Evolutionary conservation across 2,797 vertebrate genomes (phyloP).

Genomic region (Perodicticus potto): DNA sequence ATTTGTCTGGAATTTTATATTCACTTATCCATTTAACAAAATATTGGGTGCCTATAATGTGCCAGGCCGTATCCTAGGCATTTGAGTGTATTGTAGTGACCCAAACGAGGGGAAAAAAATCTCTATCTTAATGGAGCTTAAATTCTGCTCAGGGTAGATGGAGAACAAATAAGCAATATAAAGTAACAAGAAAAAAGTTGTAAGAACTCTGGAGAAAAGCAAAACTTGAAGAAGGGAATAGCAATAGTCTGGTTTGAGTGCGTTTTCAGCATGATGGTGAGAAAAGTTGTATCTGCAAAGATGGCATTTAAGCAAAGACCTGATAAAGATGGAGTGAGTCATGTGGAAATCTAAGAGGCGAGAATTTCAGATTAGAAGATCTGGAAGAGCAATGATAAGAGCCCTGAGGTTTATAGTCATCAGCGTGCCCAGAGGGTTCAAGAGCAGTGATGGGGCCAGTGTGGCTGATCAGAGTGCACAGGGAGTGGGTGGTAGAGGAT

Average conservation of each 20-base stretch:
- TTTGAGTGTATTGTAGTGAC: neutral
- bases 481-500: neutral
- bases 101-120: neutral
- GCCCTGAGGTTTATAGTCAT: neutral
- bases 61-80: neutral
- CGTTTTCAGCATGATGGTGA: neutral
- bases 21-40: neutral
- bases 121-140: neutral
- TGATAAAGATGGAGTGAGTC: neutral
- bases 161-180: neutral
- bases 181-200: neutral
- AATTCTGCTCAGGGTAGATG: neutral
- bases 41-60: neutral
- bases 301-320: neutral
- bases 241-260: neutral
- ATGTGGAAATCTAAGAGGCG: neutral
- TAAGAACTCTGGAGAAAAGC: neutral
- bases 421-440: neutral
- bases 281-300: neutral
- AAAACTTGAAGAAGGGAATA: neutral
- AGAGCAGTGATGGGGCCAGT: neutral
- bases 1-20: neutral
- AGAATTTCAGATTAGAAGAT: conserved; percentile 15
- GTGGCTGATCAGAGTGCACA: no score
- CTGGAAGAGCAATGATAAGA: neutral